Evolutionary conservation across 2,113 vertebrate species (phyloP), one percentile per base, ranked within the genome.

Genomic region (Sinocyclocheilus anshuiensis): DNA sequence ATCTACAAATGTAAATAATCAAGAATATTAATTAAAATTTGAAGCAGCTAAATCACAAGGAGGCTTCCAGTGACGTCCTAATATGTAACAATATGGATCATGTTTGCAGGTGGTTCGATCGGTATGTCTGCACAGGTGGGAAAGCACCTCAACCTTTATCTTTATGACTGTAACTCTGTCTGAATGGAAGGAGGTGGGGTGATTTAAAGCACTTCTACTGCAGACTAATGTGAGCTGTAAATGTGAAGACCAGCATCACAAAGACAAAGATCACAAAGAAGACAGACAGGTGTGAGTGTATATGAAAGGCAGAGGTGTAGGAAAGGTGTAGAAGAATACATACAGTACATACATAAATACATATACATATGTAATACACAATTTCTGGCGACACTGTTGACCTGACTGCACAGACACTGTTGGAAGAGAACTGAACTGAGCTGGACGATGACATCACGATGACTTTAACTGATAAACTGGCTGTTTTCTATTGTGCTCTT

Each of bases 61-160:
- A 57, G 6, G 8, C 9, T 33, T 11, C 9, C 9, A 26, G 7
- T 18, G 24, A 67, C 79, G 29, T 81, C 59, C 59, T 61, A 39
- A 22, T 63, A 22, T 6, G 29, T 77, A 78, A 36, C 48, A 77
- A 8, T 80, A 63, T 26, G 59, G 22, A 50, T 18, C 13, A 50
- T 67, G 79, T 29, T 50, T 10, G 79, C 61, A 81, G 79, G 16
- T 8, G 39, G 61, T 20, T 63, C 1, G 33, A 61, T 80, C 83
- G 10, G 24, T 78, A 33, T 76, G 61, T 81, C 79, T 67, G 18
- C 83, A 80, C 86, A 93, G 90, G 90, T 92, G 93, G 94, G 92
- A 91, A 87, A 94, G 92, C 92, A 93, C 94, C 93, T 91, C 90
- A 87, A 88, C 90, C 92, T 94, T 94, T 93, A 94, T 94, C 93